Evolutionary conservation across 2,888 invertebrate species (phyloP).

Genomic region (Bedellia somnulentella): DNA sequence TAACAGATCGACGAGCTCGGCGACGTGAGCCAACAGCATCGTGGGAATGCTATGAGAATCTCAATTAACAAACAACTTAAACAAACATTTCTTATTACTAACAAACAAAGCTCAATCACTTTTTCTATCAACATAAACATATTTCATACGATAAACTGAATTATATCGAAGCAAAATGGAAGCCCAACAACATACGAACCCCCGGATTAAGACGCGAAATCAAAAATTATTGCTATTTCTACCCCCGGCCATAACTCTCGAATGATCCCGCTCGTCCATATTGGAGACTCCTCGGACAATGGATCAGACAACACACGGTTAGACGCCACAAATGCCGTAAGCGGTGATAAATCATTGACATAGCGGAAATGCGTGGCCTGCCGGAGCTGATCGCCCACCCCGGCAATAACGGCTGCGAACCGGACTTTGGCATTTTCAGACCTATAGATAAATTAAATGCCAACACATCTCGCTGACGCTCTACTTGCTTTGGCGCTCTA

Average conservation of each 20-base stretch:
- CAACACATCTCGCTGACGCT: constrained; percentile 40
- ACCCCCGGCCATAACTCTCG: constrained; percentile 42
- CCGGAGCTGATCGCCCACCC: constrained; percentile 21
- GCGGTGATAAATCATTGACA: constrained; percentile 53
- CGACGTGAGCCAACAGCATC: too few species aligned
- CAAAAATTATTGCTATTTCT: constrained; percentile 32
- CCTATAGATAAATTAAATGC: constrained; percentile 57
- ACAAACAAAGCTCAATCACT: too few species aligned
- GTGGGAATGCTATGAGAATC: too few species aligned
- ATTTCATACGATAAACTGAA: too few species aligned
- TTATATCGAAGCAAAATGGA: constrained; percentile 14
- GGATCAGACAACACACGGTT: constrained; percentile 45
- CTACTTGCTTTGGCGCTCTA: constrained; percentile 35
- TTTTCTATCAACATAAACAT: too few species aligned
- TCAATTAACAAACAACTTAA: too few species aligned
- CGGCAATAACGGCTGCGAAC: constrained; percentile 31
- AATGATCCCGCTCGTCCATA: constrained; percentile 42
- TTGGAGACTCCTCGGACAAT: constrained; percentile 42
- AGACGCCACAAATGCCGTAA: constrained; percentile 45
- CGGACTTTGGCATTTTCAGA: constrained; percentile 36
- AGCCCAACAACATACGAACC: too few species aligned
- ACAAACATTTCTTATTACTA: too few species aligned
- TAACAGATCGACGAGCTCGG: too few species aligned
- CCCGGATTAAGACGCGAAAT: constrained; percentile 37
- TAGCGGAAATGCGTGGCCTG: constrained; percentile 52